These are phyloP conservation scores for Rhopalosiphum maidis DNA, from an alignment of 1,140 invertebrate species.

Conservation along the genomic window DNA sequence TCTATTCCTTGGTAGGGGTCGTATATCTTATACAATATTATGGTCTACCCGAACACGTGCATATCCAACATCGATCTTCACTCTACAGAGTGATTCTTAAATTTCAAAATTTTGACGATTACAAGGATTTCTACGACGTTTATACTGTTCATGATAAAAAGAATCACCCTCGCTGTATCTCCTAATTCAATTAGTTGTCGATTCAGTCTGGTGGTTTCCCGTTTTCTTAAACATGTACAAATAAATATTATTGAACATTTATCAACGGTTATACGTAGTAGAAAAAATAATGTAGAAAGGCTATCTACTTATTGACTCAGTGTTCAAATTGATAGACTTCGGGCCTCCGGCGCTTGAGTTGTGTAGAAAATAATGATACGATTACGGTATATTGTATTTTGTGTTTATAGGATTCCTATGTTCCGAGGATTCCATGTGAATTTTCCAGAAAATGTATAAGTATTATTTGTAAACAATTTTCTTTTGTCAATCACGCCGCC, in stretches of 20 bases:
- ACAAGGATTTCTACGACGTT: neutral
- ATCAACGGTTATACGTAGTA: too few species aligned
- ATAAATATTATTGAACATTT: too few species aligned
- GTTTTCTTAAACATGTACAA: too few species aligned
- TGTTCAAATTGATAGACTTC: too few species aligned
- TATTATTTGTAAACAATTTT: neutral
- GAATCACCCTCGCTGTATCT: neutral
- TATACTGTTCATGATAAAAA: neutral
- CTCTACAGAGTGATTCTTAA: neutral
- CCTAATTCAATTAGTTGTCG: too few species aligned
- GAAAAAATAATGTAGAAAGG: neutral
- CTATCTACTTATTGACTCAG: neutral
- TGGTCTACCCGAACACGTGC: neutral
- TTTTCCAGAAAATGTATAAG: neutral
- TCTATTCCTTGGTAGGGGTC: too few species aligned
- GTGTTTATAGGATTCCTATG: too few species aligned
- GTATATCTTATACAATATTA: neutral
- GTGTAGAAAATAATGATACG: neutral
- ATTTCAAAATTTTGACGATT: neutral
- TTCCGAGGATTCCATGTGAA: neutral
- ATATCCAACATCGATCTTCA: neutral
- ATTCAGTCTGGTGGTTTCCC: too few species aligned
- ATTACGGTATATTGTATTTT: too few species aligned
- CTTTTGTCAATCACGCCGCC: neutral
- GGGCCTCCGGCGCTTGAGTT: too few species aligned